phyloP scores from a whole-genome alignment of 2,888 invertebrate genomes.

The Caenorhabditis sp. region DNA sequence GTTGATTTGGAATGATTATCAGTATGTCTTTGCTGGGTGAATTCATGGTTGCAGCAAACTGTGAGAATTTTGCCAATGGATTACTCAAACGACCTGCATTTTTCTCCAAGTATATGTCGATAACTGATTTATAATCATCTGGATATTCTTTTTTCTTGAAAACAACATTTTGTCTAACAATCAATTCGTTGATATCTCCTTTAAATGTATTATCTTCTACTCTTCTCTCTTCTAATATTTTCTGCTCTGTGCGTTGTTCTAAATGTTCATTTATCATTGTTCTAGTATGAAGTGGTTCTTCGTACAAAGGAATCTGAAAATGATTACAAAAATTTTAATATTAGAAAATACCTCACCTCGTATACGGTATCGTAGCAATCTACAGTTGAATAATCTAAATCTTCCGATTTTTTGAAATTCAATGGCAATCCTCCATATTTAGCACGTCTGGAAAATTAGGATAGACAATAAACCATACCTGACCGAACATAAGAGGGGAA shows the following conservation, averaged over 20 bases:
- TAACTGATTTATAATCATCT: conserved; percentile 13
- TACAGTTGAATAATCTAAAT: conserved; percentile 11
- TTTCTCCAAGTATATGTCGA: conserved; percentile 27
- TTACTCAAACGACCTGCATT: conserved; percentile 27
- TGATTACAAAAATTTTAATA: neutral
- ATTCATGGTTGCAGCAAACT: conserved; percentile 23
- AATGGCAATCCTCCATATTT: conserved; percentile 53
- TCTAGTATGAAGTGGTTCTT: conserved; percentile 32
- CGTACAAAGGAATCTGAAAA: conserved; percentile 44
- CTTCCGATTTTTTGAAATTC: conserved; percentile 34
- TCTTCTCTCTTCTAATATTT: conserved; percentile 24
- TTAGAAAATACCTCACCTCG: conserved; percentile 27
- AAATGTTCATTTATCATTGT: conserved; percentile 21
- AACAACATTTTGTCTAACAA: conserved; percentile 19
- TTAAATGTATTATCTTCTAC: conserved; percentile 17
- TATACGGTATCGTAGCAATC: conserved; percentile 27
- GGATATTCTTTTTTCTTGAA: conserved; percentile 10
- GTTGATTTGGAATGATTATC: conserved; percentile 29
- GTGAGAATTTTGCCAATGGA: conserved; percentile 30
- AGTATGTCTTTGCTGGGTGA: conserved; percentile 24
- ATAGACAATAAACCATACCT: too few relatives aligned
- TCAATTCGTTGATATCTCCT: conserved; percentile 24
- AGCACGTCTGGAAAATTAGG: conserved; percentile 35
- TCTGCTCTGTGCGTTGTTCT: conserved; percentile 21
- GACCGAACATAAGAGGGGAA: too few relatives aligned